Evolutionary conservation across 2,113 vertebrate genomes (phyloP), one percentile per base, ranked within the genome.

Genomic region (Saccopteryx leptura): DNA sequence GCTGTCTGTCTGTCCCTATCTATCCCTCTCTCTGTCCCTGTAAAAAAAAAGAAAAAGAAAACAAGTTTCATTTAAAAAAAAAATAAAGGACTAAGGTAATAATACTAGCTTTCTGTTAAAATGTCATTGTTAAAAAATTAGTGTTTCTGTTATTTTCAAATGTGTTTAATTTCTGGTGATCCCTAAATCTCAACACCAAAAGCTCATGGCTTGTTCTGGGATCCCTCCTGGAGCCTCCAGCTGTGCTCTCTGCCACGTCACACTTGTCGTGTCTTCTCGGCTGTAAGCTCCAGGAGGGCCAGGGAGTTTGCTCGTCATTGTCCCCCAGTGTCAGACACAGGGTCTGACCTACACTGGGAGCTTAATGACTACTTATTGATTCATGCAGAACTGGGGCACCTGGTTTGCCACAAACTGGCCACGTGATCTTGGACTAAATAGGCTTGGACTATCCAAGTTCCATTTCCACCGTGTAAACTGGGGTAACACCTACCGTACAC

Each of bases 111-210:
- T 78, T 93, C 54, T 91, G 24, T 33, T 91, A 74, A 91, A 93
- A 95, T 88, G 72, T 48, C 33, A 78, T 46, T 93, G 52, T 60
- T 78, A 96, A 92, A 63, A 76, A 86, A 58, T 60, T 76, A 86
- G 17, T 56, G 23, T 80, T 84, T 78, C 33, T 82, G 82, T 12
- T 76, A 50, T 88, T 90, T 93, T 63, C 75, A 83, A 90, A 72
- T 72, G 26, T 21, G 33, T 72, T 78, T 88, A 80, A 87, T 79
- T 88, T 94, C 69, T 69, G 13, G 23, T 58, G 9, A 84, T 85
- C n/a, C 15, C n/a, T 93, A 90, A 82, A 82, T 87, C 10, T 65
- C 33, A 90, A 78, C 24, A 65, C 15, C 18, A 68, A 88, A 84
- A 61, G 54, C 21, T 87, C 23, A 48, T 72, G 74, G 84, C 14